Evolutionary conservation across 2,888 invertebrate genomes (phyloP).

Genomic region (Hedya salicella): DNA sequence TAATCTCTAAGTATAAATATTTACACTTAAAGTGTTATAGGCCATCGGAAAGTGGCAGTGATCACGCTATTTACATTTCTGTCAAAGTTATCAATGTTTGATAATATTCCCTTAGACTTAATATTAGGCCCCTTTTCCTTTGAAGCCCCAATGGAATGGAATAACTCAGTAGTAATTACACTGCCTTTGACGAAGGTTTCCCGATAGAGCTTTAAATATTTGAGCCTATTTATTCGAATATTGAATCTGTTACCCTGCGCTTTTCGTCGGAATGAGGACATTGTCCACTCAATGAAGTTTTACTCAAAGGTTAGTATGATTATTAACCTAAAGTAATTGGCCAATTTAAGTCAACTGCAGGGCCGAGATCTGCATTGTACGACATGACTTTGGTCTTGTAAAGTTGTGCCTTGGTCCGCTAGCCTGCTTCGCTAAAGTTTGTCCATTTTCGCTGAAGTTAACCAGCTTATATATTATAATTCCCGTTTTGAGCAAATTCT

Average conservation of each 20-base stretch:
- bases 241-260: background rate
- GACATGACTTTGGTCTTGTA: slow-evolving; percentile 21
- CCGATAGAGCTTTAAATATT: background rate
- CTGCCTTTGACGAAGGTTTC: background rate
- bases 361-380: slow-evolving; percentile 38
- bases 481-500: slow-evolving; percentile 11
- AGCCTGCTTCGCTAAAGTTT: slow-evolving; percentile 22
- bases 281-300: slow-evolving; percentile 27
- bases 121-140: background rate
- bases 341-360: slow-evolving; percentile 34
- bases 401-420: slow-evolving; percentile 28
- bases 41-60: slow-evolving; percentile 28
- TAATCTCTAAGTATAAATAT: slow-evolving; percentile 34
- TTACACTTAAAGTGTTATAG: slow-evolving; percentile 24
- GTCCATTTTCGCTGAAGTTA: slow-evolving; percentile 34
- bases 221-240: background rate
- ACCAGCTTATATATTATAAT: slow-evolving; percentile 30
- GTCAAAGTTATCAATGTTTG: slow-evolving; percentile 6
- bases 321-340: slow-evolving; percentile 42
- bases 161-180: background rate
- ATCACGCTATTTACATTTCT: slow-evolving; percentile 34
- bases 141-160: background rate
- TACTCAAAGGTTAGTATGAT: slow-evolving; percentile 26
- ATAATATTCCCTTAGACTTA: background rate
- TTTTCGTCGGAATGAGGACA: slow-evolving; percentile 18